A percentile compares a stretch with the other conserved stretches of the same genome.
phyloP scores from a whole-genome alignment of 2,113 vertebrate species.

The Noctilio leporinus region DNA sequence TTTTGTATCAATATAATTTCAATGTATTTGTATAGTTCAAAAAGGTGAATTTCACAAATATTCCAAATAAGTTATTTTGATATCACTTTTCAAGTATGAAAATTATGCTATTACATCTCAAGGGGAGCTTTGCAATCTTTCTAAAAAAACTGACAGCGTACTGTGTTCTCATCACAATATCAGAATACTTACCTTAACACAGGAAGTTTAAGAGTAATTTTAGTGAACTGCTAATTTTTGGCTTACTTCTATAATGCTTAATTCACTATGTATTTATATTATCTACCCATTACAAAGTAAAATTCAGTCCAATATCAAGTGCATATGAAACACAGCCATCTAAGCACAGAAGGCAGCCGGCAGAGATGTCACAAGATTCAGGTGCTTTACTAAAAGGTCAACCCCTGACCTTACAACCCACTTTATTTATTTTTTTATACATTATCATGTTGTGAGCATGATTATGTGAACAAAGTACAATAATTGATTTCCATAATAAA shows the following conservation, averaged over 20 bases:
- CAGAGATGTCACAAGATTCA: not conserved
- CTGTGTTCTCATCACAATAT: not conserved
- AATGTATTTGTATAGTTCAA: not conserved
- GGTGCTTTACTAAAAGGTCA: not conserved
- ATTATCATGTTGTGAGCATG: not conserved
- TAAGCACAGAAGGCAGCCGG: not conserved
- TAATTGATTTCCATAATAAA: conserved; percentile 3
- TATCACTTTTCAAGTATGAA: conserved; percentile 20
- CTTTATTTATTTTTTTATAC: not conserved
- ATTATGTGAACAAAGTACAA: not conserved
- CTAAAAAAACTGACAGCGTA: not conserved
- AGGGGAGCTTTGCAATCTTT: not conserved
- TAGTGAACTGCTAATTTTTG: not conserved
- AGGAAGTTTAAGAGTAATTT: not conserved
- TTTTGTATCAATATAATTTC: not conserved
- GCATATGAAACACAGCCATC: not conserved
- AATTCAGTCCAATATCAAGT: not conserved
- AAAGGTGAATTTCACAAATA: conserved; percentile 17
- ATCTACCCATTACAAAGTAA: not conserved
- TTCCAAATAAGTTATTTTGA: not conserved
- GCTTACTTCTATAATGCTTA: not conserved
- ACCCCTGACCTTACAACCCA: not conserved
- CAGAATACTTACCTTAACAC: not conserved
- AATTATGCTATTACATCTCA: not conserved
- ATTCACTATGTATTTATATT: not conserved